Evolutionary conservation across 2,797 vertebrate species (phyloP).

Genomic region (Crax fasciolata): DNA sequence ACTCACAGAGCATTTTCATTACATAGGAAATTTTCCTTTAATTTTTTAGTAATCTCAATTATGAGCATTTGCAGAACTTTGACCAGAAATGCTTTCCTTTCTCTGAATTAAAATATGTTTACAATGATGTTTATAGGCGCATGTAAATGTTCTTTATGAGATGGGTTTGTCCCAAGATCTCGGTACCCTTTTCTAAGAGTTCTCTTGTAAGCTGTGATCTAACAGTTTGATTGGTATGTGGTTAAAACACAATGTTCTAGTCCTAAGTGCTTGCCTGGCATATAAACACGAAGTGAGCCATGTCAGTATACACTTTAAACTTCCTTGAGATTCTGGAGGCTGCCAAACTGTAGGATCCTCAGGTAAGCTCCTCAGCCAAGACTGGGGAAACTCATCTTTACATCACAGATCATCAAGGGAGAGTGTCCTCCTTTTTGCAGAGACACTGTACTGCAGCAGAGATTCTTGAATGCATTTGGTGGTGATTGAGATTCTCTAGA

Average conservation of each 20-base stretch:
- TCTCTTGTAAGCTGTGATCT: background rate
- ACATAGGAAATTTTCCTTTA: background rate
- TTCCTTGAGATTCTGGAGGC: background rate
- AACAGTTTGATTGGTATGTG: background rate
- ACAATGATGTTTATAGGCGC: background rate
- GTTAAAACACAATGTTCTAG: background rate
- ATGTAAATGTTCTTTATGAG: background rate
- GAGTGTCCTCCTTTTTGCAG: background rate
- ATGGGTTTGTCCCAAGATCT: background rate
- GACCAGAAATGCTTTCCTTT: background rate
- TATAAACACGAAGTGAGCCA: background rate
- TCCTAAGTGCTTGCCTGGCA: background rate
- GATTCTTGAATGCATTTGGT: background rate
- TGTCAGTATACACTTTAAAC: background rate
- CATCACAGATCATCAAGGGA: background rate
- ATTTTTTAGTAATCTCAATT: background rate
- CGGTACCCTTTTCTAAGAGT: background rate
- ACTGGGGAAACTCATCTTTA: background rate
- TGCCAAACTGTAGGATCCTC: background rate
- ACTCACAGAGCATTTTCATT: background rate
- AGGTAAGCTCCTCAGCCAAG: background rate
- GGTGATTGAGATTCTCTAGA: background rate
- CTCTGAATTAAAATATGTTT: background rate
- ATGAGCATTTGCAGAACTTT: background rate
- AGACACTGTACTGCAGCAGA: background rate